Percentiles rank a stretch among this genome's conserved stretches.
phyloP scores from a whole-genome alignment of 1,140 invertebrate genomes.

The Drosophila ambigua region DNA sequence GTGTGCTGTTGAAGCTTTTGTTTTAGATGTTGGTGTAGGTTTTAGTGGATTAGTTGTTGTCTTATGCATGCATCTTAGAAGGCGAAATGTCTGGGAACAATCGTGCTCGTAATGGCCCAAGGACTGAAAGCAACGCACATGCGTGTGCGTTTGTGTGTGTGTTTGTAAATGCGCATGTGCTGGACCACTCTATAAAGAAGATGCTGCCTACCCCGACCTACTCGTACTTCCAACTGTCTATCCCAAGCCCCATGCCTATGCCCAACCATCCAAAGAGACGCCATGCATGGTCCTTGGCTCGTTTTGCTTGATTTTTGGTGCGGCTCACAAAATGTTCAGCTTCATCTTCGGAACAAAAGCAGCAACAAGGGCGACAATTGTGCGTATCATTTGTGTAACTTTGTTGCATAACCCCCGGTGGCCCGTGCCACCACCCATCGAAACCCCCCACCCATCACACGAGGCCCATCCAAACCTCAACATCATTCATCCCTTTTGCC shows the following conservation, averaged over 20 bases:
- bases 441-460: conserved; percentile 11
- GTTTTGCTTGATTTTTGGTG: conserved; percentile 32
- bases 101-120: too few relatives aligned
- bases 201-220: too few relatives aligned
- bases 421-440: conserved; percentile 2
- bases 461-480: conserved; percentile 20
- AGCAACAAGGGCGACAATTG: conserved; percentile 39
- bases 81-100: too few relatives aligned
- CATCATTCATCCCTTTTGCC: conserved; percentile 38
- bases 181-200: conserved; percentile 18
- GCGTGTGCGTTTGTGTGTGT: conserved; percentile 44
- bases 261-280: conserved; percentile 23
- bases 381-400: conserved; percentile 43
- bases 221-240: too few relatives aligned
- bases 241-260: too few relatives aligned
- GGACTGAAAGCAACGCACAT: conserved; percentile 34
- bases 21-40: too few relatives aligned
- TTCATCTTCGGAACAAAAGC: conserved; percentile 18
- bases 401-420: conserved; percentile 31
- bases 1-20: neutral
- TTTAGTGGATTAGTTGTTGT: conserved; percentile 9
- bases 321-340: conserved; percentile 23
- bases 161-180: conserved; percentile 64
- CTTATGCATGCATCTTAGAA: neutral
- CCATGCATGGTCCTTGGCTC: too few relatives aligned